Base-by-base conservation (phyloP, 1,140 invertebrate genomes). In the Heliconius melpomene region DNA sequence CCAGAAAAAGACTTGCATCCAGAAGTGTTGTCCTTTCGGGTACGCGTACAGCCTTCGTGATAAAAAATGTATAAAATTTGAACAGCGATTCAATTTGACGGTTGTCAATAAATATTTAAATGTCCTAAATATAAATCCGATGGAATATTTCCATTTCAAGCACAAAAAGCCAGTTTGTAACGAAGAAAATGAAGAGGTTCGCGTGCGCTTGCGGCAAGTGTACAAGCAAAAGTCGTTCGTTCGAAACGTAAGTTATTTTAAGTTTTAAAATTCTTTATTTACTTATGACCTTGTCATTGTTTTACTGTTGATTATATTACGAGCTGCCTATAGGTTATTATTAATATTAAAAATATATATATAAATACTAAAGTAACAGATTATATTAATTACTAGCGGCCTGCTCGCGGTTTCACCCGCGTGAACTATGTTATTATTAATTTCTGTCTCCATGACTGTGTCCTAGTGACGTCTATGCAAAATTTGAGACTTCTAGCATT, bases 11-110 rank as follows among this genome's bases (percentile, higher is more conserved):
- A 78, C 26, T 1, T 89, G 88, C 74, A 20, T 86, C 6, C 72
- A 79, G 20, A 91, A 91, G 73, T 91, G 89, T 36, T 91, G 90
- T 66, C 85, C 86, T 0, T 11, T 79, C 1, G 89, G 88, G 1
- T 74, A 78, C 8, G 87, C 74, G 0, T 88, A 86, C 71, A 7
- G 83, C 11, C 9, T 23, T 13, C 46, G n/a, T 0, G 18, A 40
- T 7, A 86, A 80, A n/a, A 57, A 26, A 7, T 91, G 90, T 80
- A 79, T 82, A 0, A 77, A 80, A 40, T 71, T 72, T 7, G 72
- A 60, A 7, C 77, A 71, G 9, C 66, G 18, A 1, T 92, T 91
- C 23, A 78, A 88, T 23, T 82, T 85, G 1, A 74, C 80, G 0
- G 81, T 90, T 36, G 86, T 85, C 77, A 79, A 87, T 36, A 81